A percentile compares a stretch with the other conserved stretches of the same genome.
Conservation (phyloP, 2,797 vertebrate genomes). For the Oophaga sylvatica region DNA sequence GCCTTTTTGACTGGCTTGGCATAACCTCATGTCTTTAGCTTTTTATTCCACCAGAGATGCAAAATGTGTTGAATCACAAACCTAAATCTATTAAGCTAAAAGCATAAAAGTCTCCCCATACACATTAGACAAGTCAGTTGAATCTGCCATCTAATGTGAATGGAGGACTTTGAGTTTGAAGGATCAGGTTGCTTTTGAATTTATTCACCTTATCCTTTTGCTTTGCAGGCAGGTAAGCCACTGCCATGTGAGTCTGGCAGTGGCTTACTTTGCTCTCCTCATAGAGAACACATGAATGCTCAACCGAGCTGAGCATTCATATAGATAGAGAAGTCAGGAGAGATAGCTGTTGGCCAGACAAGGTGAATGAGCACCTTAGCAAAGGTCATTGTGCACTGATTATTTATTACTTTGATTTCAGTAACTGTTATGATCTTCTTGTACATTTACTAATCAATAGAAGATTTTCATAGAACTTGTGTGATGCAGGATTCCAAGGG, state of each 20-base stretch:
- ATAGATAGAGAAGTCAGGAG: too few species aligned
- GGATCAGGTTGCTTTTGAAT: too few species aligned
- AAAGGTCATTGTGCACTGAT: conserved; percentile 39
- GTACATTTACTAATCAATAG: background rate
- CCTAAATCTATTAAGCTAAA: background rate
- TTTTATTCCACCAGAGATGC: background rate
- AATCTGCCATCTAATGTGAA: too few species aligned
- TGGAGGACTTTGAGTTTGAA: too few species aligned
- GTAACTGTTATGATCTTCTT: conserved; percentile 38
- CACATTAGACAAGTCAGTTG: too few species aligned
- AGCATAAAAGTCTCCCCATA: conserved; percentile 8
- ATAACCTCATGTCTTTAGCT: background rate
- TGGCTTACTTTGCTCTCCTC: too few species aligned
- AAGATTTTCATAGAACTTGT: background rate
- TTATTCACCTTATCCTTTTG: too few species aligned
- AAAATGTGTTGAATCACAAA: background rate
- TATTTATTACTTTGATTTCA: conserved; percentile 50
- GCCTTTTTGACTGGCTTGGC: background rate
- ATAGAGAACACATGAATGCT: too few species aligned
- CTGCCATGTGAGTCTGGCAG: too few species aligned
- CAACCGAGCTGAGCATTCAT: too few species aligned
- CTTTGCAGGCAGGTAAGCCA: too few species aligned
- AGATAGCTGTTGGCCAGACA: too few species aligned
- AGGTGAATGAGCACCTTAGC: background rate
- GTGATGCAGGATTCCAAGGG: background rate